Base-by-base conservation (phyloP, 2,888 invertebrate genomes). In the Erannis defoliaria region DNA sequence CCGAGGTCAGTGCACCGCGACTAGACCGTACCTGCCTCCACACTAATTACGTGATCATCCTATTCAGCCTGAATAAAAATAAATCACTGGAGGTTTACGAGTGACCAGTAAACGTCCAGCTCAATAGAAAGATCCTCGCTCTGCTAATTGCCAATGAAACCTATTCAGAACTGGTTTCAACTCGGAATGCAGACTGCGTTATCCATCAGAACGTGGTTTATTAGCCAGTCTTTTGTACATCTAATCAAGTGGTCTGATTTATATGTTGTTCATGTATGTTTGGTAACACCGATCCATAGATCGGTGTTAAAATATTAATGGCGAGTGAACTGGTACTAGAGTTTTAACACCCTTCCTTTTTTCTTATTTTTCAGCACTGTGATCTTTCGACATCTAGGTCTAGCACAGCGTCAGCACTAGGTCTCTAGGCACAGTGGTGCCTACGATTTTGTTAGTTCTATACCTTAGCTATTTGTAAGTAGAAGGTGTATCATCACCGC, bases 1-100 rank as follows among this genome's bases (percentile, higher is more conserved):
- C 60, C 59, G 81, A 74, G 89, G 82, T 89, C 86, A 84, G 78
- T 72, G 85, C 62, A 5, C 80, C 78, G 68, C 73, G 70, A 70
- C 83, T 81, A 80, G 79, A 73, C 75, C 72, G 74, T 74, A 73
- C 69, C 70, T 62, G 62, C 64, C 71, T 66, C 70, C 71, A 72
- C 73, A 73, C 74, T 82, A 80, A 84, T 83, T 80, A 81, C 76
- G 55, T 51, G 58, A 55, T 42, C 53, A 55, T 63, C 58, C 43
- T 62, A 51, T 46, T 31, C 16, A 49, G 40, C 55, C 45, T 58
- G 31, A 40, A 49, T 57, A 50, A 35, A 54, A 50, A 42, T 62
- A 59, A 50, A 54, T 59, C 37, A 29, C 53, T 12, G 2, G 10
- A 48, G 14, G 12, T 53, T 46, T 55, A 56, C 45, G 57, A 38